Conservation (phyloP, 2,888 invertebrate species). For the Caenorhabditis parvicauda region DNA sequence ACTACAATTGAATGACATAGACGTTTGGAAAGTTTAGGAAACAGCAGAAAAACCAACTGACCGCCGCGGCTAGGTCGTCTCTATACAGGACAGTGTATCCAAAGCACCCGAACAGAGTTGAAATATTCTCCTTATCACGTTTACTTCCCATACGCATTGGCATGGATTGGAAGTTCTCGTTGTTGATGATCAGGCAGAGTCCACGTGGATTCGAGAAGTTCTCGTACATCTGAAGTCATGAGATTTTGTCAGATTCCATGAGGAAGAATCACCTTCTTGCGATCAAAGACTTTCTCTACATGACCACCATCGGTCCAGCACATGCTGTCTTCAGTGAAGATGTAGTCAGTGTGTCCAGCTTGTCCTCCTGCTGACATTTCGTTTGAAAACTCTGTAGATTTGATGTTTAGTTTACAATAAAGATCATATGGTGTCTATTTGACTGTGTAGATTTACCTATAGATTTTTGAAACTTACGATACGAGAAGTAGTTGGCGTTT, state of each 20-base stretch:
- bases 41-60: conserved; percentile 7
- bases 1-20: no score
- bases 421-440: no score
- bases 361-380: neutral
- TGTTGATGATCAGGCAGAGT: conserved; percentile 59
- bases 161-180: conserved; percentile 46
- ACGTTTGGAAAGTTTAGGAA: neutral
- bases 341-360: neutral
- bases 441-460: no score
- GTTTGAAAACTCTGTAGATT: no score
- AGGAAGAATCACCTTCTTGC: conserved; percentile 5
- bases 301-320: conserved; percentile 17
- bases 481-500: no score
- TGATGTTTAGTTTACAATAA: no score
- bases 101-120: conserved; percentile 43
- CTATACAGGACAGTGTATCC: conserved; percentile 49
- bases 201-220: conserved; percentile 56
- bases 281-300: conserved; percentile 14
- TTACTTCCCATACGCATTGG: conserved; percentile 40
- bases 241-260: neutral
- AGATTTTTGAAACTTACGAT: no score
- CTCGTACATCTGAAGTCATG: conserved; percentile 43
- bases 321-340: conserved; percentile 21
- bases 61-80: conserved; percentile 47
- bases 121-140: conserved; percentile 46